phyloP scores from a whole-genome alignment of 2,113 vertebrate genomes.

The Zapornia atra region DNA sequence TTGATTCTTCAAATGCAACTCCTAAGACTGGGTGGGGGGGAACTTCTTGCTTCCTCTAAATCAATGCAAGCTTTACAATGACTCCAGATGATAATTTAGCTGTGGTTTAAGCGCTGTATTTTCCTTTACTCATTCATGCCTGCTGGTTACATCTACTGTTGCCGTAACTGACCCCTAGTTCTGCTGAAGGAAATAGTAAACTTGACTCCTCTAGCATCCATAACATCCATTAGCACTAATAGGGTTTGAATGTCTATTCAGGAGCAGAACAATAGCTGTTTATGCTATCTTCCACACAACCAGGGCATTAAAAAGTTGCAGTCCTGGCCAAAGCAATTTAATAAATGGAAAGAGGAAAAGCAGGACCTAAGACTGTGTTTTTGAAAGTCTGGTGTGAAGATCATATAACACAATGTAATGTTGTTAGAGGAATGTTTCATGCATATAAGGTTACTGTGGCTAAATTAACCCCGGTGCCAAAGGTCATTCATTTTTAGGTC shows the following conservation, averaged over 20 bases:
- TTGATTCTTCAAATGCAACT: neutral
- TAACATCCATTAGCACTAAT: neutral
- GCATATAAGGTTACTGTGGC: neutral
- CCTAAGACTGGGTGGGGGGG: neutral
- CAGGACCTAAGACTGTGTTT: neutral
- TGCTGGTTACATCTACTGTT: neutral
- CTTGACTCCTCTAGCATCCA: neutral
- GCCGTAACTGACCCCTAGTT: neutral
- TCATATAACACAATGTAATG: neutral
- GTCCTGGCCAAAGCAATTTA: constrained; percentile 9
- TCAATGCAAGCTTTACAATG: neutral
- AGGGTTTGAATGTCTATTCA: neutral
- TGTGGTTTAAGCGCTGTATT: neutral
- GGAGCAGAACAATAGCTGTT: neutral
- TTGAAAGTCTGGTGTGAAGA: neutral
- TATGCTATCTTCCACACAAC: neutral
- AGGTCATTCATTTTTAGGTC: neutral
- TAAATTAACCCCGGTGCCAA: constrained; percentile 4
- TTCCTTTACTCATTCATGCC: neutral
- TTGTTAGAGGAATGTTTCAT: neutral
- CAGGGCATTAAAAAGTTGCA: neutral
- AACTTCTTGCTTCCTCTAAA: neutral
- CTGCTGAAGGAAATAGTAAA: neutral
- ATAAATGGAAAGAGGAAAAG: neutral
- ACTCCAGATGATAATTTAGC: neutral